Conservation (phyloP, 2,888 invertebrate genomes). For the Desoria tigrina region DNA sequence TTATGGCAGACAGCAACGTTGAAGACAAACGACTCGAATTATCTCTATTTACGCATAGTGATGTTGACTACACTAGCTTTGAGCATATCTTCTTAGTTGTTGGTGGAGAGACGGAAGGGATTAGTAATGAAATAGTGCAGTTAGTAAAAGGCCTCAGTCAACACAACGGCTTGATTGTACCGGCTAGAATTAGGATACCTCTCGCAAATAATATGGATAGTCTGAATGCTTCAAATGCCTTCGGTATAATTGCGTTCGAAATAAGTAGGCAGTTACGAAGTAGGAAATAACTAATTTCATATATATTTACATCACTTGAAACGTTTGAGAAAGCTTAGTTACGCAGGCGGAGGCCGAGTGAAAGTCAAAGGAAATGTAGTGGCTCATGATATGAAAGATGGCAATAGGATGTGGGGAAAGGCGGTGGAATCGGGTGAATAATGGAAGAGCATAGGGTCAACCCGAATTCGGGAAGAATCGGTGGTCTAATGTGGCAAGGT, state of each 20-base stretch:
- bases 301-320: not conserved
- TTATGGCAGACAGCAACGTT: slow-evolving; percentile 6
- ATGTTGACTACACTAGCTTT: slow-evolving; percentile 62
- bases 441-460: too few relatives aligned
- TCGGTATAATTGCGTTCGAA: slow-evolving; percentile 82
- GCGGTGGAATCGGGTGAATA: too few relatives aligned
- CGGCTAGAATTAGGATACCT: slow-evolving; percentile 75
- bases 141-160: slow-evolving; percentile 43
- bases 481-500: too few relatives aligned
- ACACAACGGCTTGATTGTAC: too few relatives aligned
- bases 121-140: slow-evolving; percentile 71
- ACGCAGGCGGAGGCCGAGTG: too few relatives aligned
- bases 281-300: not conserved
- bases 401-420: too few relatives aligned
- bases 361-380: too few relatives aligned
- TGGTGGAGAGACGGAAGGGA: slow-evolving; percentile 86
- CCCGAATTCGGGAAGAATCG: too few relatives aligned
- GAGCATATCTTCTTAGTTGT: slow-evolving; percentile 70
- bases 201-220: slow-evolving; percentile 73
- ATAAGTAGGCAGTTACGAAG: slow-evolving; percentile 70
- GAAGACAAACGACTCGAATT: slow-evolving; percentile 55
- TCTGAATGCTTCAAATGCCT: slow-evolving; percentile 79
- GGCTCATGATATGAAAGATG: too few relatives aligned
- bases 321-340: not conserved
- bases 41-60: slow-evolving; percentile 67